These are phyloP conservation scores for Climacteris rufus DNA, from an alignment of 2,113 vertebrate genomes.

Conservation along the genomic window DNA sequence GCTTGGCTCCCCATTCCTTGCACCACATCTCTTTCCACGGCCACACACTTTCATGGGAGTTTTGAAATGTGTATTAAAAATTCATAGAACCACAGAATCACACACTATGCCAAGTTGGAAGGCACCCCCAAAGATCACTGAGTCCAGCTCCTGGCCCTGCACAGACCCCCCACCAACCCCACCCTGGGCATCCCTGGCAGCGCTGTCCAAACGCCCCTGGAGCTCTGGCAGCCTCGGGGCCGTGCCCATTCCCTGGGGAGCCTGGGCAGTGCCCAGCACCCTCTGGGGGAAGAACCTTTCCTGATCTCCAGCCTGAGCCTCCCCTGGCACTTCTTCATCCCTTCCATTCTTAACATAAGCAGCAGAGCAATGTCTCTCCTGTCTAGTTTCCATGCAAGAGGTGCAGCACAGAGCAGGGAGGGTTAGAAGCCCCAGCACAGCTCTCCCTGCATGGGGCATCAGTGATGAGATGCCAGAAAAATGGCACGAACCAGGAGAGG, in stretches of 20 bases:
- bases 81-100: not conserved
- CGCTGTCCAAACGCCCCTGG: not conserved
- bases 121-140: not conserved
- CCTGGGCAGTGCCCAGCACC: not conserved
- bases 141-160: not conserved
- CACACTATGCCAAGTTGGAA: not conserved
- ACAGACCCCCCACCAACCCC: not conserved
- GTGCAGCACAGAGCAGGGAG: not conserved
- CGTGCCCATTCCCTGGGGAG: not conserved
- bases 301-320: not conserved
- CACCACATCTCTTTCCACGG: not conserved
- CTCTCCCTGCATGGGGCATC: not conserved
- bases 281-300: not conserved
- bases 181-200: no score
- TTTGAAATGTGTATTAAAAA: not conserved
- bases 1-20: not conserved
- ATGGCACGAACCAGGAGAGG: not conserved
- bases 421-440: not conserved
- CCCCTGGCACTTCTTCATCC: not conserved
- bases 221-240: not conserved
- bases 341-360: not conserved
- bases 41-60: fast-evolving
- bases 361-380: not conserved
- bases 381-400: not conserved
- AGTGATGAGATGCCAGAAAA: not conserved